Evolutionary conservation across 2,888 invertebrate genomes (phyloP), one percentile per base, ranked within the genome.

Genomic region (Willowsia nigromaculata): DNA sequence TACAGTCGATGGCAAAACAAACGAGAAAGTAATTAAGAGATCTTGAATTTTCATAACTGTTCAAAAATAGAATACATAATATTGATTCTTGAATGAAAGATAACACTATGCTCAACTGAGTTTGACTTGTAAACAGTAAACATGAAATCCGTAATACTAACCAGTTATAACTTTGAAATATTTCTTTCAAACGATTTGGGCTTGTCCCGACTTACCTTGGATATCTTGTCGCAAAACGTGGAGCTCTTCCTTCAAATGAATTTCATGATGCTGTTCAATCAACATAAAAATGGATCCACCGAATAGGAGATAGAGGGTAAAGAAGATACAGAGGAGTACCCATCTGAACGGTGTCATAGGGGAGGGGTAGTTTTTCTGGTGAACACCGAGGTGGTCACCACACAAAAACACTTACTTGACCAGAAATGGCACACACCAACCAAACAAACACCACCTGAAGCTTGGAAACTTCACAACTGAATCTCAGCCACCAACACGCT

Each of bases 201-300:
- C 11, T 71, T 27, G 7, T 71, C 1, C n/a, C 7, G n/a, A 27
- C 56, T 85, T 90, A 92, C 92, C 92, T 92, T 91, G 90, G 15
- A 92, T 89, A 82, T 92, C 92, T 65, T 92, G 91, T 37, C 90
- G 81, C 37, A 92, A 88, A 50, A 91, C 87, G 30, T 81, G 83
- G 18, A 92, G 87, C 80, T 91, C 88, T 86, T 91, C 91, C 53
- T 91, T 90, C 30, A 91, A 88, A 18, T 89, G 88, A n/a, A 91
- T 90, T 91, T 92, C 92, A 82, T 89, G 90, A 68, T 90, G 90
- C 37, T 92, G 92, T 56, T 92, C 92, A 27, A 92, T 89, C 22
- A 90, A 84, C 92, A 92, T 92, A 86, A 92, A 91, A 84, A 92
- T 89, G 37, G 88, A 88, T 33, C 92, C 92, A 59, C 92, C 92